A percentile compares a stretch with the other conserved stretches of the same genome.
These are phyloP conservation scores for Henicopernis longicauda DNA, from an alignment of 2,113 vertebrate species.

Conservation along the genomic window DNA sequence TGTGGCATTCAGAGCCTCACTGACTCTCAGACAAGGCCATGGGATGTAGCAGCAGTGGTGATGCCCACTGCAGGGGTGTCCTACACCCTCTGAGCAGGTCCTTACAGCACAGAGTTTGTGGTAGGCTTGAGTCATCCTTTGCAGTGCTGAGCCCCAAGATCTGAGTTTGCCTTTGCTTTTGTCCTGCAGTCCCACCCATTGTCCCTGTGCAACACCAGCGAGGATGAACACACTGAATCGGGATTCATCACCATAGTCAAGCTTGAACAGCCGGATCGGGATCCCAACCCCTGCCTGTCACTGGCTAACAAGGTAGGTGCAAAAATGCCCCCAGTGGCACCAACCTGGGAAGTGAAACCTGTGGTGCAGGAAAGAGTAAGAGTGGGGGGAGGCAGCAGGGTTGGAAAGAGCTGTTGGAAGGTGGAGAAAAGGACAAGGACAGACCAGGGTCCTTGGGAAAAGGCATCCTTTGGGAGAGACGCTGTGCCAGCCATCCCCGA, in stretches of 20 bases:
- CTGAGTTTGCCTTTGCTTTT: not conserved
- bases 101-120: not conserved
- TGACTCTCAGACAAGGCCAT: not conserved
- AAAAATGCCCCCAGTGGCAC: not conserved
- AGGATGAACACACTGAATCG: conserved; percentile 89
- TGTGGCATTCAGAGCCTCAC: not conserved
- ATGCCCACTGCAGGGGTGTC: not conserved
- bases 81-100: not conserved
- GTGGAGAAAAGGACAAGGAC: not conserved
- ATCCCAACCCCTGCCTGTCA: conserved; percentile 85
- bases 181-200: conserved; percentile 89
- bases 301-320: conserved; percentile 88
- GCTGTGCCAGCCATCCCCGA: not conserved
- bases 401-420: not conserved
- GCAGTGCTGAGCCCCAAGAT: not conserved
- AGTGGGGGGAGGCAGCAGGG: not conserved
- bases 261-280: conserved; percentile 84
- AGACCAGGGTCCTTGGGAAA: not conserved
- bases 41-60: not conserved
- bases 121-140: not conserved
- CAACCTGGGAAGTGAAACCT: not conserved
- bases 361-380: not conserved
- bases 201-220: conserved; percentile 96
- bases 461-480: not conserved
- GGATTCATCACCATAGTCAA: conserved; percentile 97